Conservation (phyloP, 2,113 vertebrate species). For the Brachyhypopomus gauderio region DNA sequence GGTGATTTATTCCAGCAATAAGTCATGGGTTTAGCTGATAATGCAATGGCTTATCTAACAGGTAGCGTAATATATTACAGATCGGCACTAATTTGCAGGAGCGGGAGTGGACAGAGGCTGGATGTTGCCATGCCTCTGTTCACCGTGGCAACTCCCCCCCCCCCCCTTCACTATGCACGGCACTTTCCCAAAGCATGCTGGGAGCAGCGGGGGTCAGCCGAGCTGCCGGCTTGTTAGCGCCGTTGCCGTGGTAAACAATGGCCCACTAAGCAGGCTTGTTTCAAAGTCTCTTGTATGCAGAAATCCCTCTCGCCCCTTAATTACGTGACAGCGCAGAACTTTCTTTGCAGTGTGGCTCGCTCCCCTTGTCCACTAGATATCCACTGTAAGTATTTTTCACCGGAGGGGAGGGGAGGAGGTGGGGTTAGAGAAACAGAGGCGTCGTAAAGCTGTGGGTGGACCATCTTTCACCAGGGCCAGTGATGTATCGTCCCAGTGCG, state of each 20-base stretch:
- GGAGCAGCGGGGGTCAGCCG: conserved; percentile 88
- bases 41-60: conserved; percentile 12
- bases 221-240: conserved; percentile 88
- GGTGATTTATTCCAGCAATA: conserved; percentile 14
- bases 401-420: conserved; percentile 59
- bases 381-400: conserved; percentile 51
- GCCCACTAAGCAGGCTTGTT: conserved; percentile 50
- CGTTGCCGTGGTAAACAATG: conserved; percentile 57
- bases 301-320: conserved; percentile 53
- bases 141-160: neutral
- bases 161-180: conserved; percentile 59
- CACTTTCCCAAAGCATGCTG: conserved; percentile 78
- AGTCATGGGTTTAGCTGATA: conserved; percentile 39
- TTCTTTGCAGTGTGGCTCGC: conserved; percentile 33
- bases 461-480: conserved; percentile 84
- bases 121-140: neutral
- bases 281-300: conserved; percentile 46
- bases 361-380: conserved; percentile 28
- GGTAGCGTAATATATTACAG: conserved; percentile 54
- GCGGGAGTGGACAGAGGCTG: conserved; percentile 78
- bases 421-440: conserved; percentile 76
- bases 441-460: conserved; percentile 73
- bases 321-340: conserved; percentile 53
- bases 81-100: conserved; percentile 86
- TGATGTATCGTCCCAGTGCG: conserved; percentile 74